Base-by-base conservation (phyloP, 2,888 invertebrate genomes). In the Allygus modestus region DNA sequence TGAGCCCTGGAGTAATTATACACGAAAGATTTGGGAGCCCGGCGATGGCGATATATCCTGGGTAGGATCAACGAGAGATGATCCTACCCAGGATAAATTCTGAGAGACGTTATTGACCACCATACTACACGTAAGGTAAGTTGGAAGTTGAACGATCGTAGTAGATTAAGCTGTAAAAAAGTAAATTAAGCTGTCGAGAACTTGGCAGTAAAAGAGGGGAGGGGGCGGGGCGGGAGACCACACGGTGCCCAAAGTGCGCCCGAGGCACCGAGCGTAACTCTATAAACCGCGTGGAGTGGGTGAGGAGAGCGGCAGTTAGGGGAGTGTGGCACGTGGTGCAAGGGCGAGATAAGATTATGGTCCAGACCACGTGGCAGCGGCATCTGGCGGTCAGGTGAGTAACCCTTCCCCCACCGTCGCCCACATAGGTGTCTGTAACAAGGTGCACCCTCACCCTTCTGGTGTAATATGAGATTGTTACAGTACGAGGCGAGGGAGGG, bases 341-440 rank as follows among this genome's bases (percentile, higher is more conserved):
- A 51, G 54, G 54, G 54, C 15, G 54, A 54, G 54, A 54, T 54
- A 54, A 54, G 54, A 54, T 54, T 51, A 11, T 23, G 54, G 54
- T 54, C 54, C 54, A 54, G 51, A 51, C n/a, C 51, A 23, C 54
- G 54, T 54, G 54, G 7, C 5, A 4, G 46, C 46, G 11, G 54
- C 54, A 54, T 54, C 54, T 54, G 54, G 54, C 54, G 54, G 54
- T 54, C 54, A 54, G 54, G 54, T 54, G 54, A 54, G 20, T 54
- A 54, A 23, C 54, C 23, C 54, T 23, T 23, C 54, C 54, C 54
- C 23, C 54, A 20, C 20, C 11, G 23, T 20, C 20, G 54, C 54
- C 4, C 28, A 65, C 46, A 15, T 65, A 65, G 65, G 65, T 65
- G 65, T 65, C 17, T 1, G 65, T 65, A 65, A 65, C 65, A 0